A percentile compares a stretch with the other conserved stretches of the same genome.
Conservation (phyloP, 53 echinoderm and acorn worm genomes). For the Echinometra lucunter region DNA sequence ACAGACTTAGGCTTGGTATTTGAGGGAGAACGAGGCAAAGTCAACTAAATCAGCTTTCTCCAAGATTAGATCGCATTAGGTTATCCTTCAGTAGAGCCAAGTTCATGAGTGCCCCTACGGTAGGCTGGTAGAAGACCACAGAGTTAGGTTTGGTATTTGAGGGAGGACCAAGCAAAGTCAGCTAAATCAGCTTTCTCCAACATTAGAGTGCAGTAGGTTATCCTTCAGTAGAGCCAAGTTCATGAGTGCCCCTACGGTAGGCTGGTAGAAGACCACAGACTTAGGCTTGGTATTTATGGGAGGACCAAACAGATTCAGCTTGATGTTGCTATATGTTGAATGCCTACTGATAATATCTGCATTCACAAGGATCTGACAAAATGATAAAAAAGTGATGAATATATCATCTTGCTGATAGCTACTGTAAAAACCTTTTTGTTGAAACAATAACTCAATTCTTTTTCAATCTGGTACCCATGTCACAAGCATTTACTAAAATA, state of each 20-base stretch:
- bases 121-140: not conserved
- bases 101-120: not conserved
- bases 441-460: not conserved
- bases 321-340: not conserved
- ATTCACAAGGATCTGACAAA: constrained; percentile 49
- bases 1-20: not conserved
- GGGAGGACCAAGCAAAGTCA: not conserved
- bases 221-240: constrained; percentile 37
- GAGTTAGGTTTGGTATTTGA: not conserved
- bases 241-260: not conserved
- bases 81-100: not conserved
- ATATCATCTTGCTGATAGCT: not conserved
- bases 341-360: constrained; percentile 52
- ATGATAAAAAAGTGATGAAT: not conserved
- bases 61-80: not conserved
- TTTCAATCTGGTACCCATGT: no score
- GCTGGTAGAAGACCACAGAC: constrained; percentile 42
- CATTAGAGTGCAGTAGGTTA: not conserved
- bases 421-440: not conserved
- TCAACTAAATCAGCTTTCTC: not conserved
- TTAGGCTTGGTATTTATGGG: constrained; percentile 12
- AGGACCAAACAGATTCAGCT: constrained; percentile 7
- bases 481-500: no score
- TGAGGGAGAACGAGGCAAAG: not conserved
- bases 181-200: not conserved